Evolutionary conservation across 1,140 invertebrate genomes (phyloP), one percentile per base, ranked within the genome.

Genomic region (Rhopalosiphum padi): DNA sequence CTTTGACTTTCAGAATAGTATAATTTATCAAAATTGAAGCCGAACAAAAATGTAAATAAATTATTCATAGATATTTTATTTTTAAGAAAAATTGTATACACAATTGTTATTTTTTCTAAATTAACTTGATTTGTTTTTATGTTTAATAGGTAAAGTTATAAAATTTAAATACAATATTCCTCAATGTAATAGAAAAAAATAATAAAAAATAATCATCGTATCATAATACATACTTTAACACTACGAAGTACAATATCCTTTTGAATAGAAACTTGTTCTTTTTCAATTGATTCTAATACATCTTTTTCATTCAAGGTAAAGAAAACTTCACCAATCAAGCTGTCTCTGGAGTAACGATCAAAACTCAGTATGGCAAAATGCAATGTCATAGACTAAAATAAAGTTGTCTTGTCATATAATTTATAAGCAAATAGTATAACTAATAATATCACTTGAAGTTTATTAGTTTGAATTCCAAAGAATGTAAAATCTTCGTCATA

Each of bases 401-500:
- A 94, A 93, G 30, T 60, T 21, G 21, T 68, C 41, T 90, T 68
- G 46, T 68, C 30, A 8, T 37, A 89, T 89, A 22, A 55, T 55
- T 41, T 55, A 37, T 30, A 25, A 89, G 2, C 9, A 53, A 87
- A 87, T n/a, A 53, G 9, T 37, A 93, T 22, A n/a, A 18, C n/a
- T 53, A 55, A 37, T 85, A 93, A 37, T 51, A 89, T 94, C 95
- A 96, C 96, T 95, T 96, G 96, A 8, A 99, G 95, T 95, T 99
- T 98, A 94, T 97, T 97, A 90, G 97, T 96, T 60, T 97, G 97
- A 94, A 99, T 97, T 53, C 98, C 98, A 95, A 99, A 99, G 96
- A 99, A 99, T 1, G 98, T 99, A 95, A 99, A 99, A 95, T 99
- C 98, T 95, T 99, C 99, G 95, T 99, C 98, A 95, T 99, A 99